Evolutionary conservation across 2,113 vertebrate genomes (phyloP), one percentile per base, ranked within the genome.

Genomic region (Pelvicachromis taeniatus): DNA sequence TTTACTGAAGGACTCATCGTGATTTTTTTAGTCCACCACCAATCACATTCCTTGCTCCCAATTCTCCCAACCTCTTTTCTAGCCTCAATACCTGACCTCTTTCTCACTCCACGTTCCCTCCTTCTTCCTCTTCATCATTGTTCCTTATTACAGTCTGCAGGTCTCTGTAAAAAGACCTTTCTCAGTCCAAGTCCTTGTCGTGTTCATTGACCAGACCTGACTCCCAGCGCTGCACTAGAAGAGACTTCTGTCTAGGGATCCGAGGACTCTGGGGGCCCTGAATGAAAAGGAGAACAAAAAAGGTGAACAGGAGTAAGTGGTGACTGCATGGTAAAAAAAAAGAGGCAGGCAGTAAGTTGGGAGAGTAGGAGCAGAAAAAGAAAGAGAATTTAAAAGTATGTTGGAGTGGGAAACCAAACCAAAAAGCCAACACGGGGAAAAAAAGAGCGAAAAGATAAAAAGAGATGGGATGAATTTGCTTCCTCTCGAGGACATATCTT

Each of bases 191-290:
- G 3, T 94, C 89, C 3, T 59, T 38, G 13, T 75, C 77, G 61
- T 93, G 88, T 21, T 93, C 92, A 29, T 95, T 95, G 83, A 95
- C 63, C 78, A 91, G 89, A 11, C 96, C 95, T 1, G 95, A 81
- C 87, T 96, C 96, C 96, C 96, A 97, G 82, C 88, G 93, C 68
- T 95, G 91, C 33, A 96, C 90, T 11, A 96, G 85, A 9, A 91
- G 89, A 31, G 68, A 94, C 83, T 93, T 95, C 78, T 94, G 93
- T 73, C 95, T 94, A 26, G 93, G 83, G 35, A 83, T 85, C 87
- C 80, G 77, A 17, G 86, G 83, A 40, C 68, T 85, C 73, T 83
- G 84, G 31, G 53, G 77, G 17, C 68, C 54, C 94, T 93, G 53
- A 33, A 68, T 33, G 38, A 53, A 56, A 81, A 84, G 10, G 13